Conservation (phyloP, 2,888 invertebrate species). For the Diogma glabrata region DNA sequence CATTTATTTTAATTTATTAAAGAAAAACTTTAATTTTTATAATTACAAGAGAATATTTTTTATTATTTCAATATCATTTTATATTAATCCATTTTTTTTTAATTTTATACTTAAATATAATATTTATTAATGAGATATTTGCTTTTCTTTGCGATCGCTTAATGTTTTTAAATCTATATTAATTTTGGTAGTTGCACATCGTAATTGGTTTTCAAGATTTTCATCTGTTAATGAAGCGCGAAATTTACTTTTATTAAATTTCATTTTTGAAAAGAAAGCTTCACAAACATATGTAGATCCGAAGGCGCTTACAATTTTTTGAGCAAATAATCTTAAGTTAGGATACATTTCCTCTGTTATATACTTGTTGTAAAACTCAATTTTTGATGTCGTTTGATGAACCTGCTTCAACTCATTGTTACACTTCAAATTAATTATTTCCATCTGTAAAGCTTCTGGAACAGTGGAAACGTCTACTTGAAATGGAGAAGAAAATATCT, state of each 20-base stretch:
- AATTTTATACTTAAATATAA: too few species aligned
- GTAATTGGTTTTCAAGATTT: constrained; percentile 4
- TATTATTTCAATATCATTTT: too few species aligned
- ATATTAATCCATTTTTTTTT: too few species aligned
- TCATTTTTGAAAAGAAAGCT: constrained; percentile 8
- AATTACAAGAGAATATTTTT: too few species aligned
- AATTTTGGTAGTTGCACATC: constrained; percentile 11
- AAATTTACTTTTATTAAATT: constrained; percentile 8
- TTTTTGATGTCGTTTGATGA: constrained; percentile 3
- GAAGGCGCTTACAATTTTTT: constrained; percentile 3
- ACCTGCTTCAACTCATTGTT: constrained; percentile 1
- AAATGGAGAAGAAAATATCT: not conserved
- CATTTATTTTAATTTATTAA: too few species aligned
- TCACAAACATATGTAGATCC: constrained; percentile 7
- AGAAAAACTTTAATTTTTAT: too few species aligned
- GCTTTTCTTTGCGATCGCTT: too few species aligned
- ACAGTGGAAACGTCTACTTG: constrained; percentile 4
- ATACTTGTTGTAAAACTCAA: constrained; percentile 7
- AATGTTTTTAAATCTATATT: too few species aligned
- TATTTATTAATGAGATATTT: too few species aligned
- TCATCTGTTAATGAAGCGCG: not conserved
- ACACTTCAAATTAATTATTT: constrained; percentile 8
- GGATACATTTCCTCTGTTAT: constrained; percentile 7
- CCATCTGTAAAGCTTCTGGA: constrained; percentile 4
- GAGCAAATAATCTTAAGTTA: constrained; percentile 9